A percentile compares a stretch with the other conserved stretches of the same genome.
Conservation (phyloP, 1,140 invertebrate species). For the Mya arenaria region DNA sequence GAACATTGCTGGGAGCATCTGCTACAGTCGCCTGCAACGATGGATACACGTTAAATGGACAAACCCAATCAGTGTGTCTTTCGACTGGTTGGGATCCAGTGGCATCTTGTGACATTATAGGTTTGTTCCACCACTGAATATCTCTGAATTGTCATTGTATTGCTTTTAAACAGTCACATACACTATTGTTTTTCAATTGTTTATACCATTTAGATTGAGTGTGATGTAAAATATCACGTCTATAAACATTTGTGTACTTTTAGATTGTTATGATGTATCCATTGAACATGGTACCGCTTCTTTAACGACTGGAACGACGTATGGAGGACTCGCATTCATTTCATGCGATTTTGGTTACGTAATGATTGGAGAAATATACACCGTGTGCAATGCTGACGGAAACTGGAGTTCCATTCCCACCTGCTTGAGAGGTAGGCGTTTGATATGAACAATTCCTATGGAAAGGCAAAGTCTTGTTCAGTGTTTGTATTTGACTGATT, state of each 20-base stretch:
- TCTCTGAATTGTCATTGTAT: too few species aligned
- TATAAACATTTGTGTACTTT: not conserved
- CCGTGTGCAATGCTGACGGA: not conserved
- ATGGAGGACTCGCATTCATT: slow-evolving; percentile 4
- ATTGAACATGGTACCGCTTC: not conserved
- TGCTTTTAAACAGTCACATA: too few species aligned
- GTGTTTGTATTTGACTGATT: too few species aligned
- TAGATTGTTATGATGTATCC: slow-evolving; percentile 1
- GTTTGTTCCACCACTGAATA: too few species aligned
- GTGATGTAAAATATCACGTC: too few species aligned
- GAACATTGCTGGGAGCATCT: slow-evolving; percentile 1
- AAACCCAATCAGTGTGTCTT: not conserved
- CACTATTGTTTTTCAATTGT: too few species aligned
- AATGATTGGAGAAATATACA: not conserved
- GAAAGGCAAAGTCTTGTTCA: too few species aligned
- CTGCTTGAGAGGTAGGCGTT: slow-evolving; percentile 1
- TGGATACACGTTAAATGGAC: not conserved
- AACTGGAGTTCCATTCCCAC: not conserved
- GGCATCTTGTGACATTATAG: not conserved
- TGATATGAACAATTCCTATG: too few species aligned
- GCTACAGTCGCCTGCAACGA: not conserved
- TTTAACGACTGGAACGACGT: slow-evolving; percentile 7
- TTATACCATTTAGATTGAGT: too few species aligned
- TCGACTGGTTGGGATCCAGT: not conserved
- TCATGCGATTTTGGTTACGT: not conserved